Evolutionary conservation across 2,797 vertebrate species (phyloP), one percentile per base, ranked within the genome.

Genomic region (Dicrostonyx torquatus): DNA sequence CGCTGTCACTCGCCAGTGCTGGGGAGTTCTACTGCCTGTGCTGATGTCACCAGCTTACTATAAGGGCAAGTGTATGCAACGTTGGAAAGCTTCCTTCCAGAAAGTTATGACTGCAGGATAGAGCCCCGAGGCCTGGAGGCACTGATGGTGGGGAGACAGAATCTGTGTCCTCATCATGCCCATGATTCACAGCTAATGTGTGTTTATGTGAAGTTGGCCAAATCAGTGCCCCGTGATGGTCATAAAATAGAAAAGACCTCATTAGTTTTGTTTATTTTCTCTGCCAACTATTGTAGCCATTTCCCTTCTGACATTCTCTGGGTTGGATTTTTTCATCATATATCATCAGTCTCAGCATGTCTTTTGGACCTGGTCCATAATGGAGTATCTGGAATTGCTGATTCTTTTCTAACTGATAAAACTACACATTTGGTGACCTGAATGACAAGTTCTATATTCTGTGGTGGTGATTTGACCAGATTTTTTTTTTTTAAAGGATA

Each of bases 171-270:
- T 89, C 79, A 78, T 72, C 17, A 20, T 1, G 0, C 3, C 22
- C 22, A 53, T 62, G 95, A 79, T 62, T 50, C 86, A 82, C 1
- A 48, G 87, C 4, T 34, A 92, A 64, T 78, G 87, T 80, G 68
- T n/a, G 2, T 92, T 95, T 93, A 75, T 84, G 80, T 60, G 87
- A 40, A 96, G 86, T 84, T 89, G 72, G 66, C 48, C 66, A 66
- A 92, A 96, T 96, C 18, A 55, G 86, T 94, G 78, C 43, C 94
- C 87, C 10, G 29, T 31, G 48, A 37, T 82, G 48, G 29, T 95
- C 66, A 64, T 43, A 95, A 95, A 29, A 85, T 12, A 14, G 48
- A 70, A 89, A 31, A 96, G 55, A 48, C 34, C 48, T 96, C 50
- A 84, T 68, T 68, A 94, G 77, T 75, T 84, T 37, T n/a, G 20